These are phyloP conservation scores for Amphiprion ocellaris DNA, from an alignment of 2,113 vertebrate genomes.

Conservation along the genomic window DNA sequence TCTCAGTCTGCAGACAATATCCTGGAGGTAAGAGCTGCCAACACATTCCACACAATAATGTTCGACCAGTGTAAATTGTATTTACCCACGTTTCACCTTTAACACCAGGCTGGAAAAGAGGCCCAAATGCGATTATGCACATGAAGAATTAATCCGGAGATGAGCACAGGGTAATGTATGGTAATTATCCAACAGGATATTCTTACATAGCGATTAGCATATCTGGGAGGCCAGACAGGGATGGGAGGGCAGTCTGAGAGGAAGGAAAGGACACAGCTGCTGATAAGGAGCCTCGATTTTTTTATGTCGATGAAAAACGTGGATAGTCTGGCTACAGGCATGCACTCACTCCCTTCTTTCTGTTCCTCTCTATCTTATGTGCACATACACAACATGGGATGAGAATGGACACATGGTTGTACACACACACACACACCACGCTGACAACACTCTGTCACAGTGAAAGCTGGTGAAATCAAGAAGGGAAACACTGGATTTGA, in stretches of 20 bases:
- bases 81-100: constrained; percentile 90
- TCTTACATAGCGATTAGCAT: constrained; percentile 96
- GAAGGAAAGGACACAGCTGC: constrained; percentile 80
- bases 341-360: constrained; percentile 54
- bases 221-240: constrained; percentile 94
- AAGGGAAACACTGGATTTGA: constrained; percentile 13
- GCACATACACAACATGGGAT: constrained; percentile 52
- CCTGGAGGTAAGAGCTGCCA: constrained; percentile 81
- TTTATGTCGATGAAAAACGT: constrained; percentile 70
- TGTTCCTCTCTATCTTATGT: constrained; percentile 59
- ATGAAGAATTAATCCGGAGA: constrained; percentile 98
- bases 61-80: constrained; percentile 95
- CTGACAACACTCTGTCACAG: constrained; percentile 17
- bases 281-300: constrained; percentile 80
- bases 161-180: constrained; percentile 95
- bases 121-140: constrained; percentile 98
- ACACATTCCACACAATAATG: constrained; percentile 89
- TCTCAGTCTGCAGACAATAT: constrained; percentile 71
- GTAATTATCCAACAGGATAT: constrained; percentile 98
- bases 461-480: constrained; percentile 6
- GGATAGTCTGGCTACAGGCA: constrained; percentile 77
- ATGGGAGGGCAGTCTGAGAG: constrained; percentile 81
- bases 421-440: constrained; percentile 41
- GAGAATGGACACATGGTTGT: constrained; percentile 41
- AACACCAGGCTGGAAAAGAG: constrained; percentile 88